These are phyloP conservation scores for Brachyptera risi DNA, from an alignment of 2,888 invertebrate genomes.

Conservation along the genomic window DNA sequence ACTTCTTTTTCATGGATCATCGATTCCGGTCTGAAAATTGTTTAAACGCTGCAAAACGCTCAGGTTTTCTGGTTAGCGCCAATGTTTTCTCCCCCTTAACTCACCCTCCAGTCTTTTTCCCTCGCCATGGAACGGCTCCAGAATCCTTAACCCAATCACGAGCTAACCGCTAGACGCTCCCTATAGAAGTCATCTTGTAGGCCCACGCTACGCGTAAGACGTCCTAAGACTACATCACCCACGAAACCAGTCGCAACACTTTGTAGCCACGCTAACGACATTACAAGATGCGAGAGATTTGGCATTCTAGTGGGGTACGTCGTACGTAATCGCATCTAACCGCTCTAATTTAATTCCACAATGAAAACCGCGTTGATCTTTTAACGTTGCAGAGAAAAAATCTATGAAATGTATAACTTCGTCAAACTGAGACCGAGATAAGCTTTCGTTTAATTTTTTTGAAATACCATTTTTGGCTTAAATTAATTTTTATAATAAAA, in stretches of 20 bases:
- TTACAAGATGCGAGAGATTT: constrained; percentile 16
- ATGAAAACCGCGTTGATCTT: constrained; percentile 21
- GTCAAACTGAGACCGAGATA: too few species aligned
- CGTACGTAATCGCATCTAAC: constrained; percentile 17
- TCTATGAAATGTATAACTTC: too few species aligned
- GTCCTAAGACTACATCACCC: neutral
- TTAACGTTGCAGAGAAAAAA: neutral
- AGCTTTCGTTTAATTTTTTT: too few species aligned
- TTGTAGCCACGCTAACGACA: constrained; percentile 9
- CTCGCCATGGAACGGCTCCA: neutral
- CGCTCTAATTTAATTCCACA: constrained; percentile 16
- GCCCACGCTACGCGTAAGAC: too few species aligned
- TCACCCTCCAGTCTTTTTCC: too few species aligned
- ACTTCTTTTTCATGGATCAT: too few species aligned
- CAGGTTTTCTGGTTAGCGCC: constrained; percentile 14
- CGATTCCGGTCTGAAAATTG: too few species aligned
- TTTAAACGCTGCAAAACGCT: constrained; percentile 3
- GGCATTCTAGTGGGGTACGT: constrained; percentile 10
- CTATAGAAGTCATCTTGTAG: neutral
- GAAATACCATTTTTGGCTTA: too few species aligned
- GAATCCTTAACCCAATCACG: constrained; percentile 20
- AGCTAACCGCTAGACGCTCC: constrained; percentile 12
- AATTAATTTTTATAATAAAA: too few species aligned
- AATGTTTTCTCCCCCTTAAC: neutral
- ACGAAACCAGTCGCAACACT: neutral